Evolutionary conservation across 64 coral and sea anemone genomes (phyloP), one percentile per base, ranked within the genome.

Genomic region (Stichodactyla helianthus): DNA sequence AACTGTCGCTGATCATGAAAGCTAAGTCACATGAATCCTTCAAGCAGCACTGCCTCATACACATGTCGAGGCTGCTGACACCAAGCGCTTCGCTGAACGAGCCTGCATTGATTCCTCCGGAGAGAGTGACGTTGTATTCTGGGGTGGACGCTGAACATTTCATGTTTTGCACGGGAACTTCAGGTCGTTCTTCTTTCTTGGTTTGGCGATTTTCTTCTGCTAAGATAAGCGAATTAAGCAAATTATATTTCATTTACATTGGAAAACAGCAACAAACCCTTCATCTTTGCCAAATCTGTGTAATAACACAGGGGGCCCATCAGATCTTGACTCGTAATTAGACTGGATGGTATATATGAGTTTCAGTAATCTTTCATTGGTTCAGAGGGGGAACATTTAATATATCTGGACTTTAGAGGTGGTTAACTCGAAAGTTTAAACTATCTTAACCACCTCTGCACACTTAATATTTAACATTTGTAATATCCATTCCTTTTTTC

Each of bases 1-100:
- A 97, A 61, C 82, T 93, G 50, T 90, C 84, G 59, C 94, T 87
- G 71, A 97, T 97, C 94, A 97, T 97, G 81, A 97, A 97, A 58
- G 94, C 90, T 74, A 97, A 77, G 85, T 93, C 80, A 55, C 94
- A 97, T 2, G 88, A 80, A n/a, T 85, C 83, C 82, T 87, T 81
- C 10, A 89, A 53, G 59, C 94, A 97, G 17, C 94, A 97, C 62
- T 87, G 91, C 82, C 81, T 82, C 71, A 89, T 97, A 65, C 94
- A 97, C 54, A 89, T 71, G 80, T 97, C 94, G 55, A 97, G 59
- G 88, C 76, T 89, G 25, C 77, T 81, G 77, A 89, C 91, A 17
- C 53, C 84, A 6, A 59, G 54, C 28, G 89, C 94, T 74, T 97
- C 94, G 19, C 90, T 88, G 80, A 97, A 97, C n/a, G 64, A 84